Evolutionary conservation across 2,113 vertebrate species (phyloP), one percentile per base, ranked within the genome.

Genomic region (Sylvia atricapilla): DNA sequence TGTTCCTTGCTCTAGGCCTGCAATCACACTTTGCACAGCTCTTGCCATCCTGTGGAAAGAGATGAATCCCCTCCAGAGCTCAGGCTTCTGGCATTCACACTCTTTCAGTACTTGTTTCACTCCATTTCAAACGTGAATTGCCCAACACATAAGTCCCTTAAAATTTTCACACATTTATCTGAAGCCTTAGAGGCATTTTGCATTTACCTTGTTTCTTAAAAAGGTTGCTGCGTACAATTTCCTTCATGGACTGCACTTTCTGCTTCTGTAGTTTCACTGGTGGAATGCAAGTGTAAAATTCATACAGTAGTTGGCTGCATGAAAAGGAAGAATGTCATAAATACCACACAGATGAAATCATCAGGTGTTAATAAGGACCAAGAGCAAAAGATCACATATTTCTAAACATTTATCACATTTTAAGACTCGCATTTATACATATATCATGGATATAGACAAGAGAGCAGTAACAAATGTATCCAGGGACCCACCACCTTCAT

Each of bases 161-260:
- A 50, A 21, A 31, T 20, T 87, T 67, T 76, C 68, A 56, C 46
- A 47, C 33, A 11, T n/a, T 85, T 75, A n/a, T 79, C 46, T 44
- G 5, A 88, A 90, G 76, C 16, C 58, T 21, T 24, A 43, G 66
- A 69, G 53, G 18, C 5, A 58, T 28, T 83, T 76, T 55, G 8
- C 11, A 90, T 95, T 97, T 95, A 99, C 99, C 99, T 98, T 99
- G 98, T 89, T 95, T 99, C 95, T 98, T 98, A 93, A 99, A 99
- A 74, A 99, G 98, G 78, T 98, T 98, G 97, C 99, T 99, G 95
- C 93, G 96, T 52, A 99, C 99, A 2, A 99, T 99, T 97, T 99
- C 99, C 49, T 98, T 99, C 99, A 99, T 99, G 85, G 99, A 99
- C 73, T 98, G 96, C 55, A 99, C 98, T 96, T 99, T 99, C 95